phyloP scores from a whole-genome alignment of 1,140 invertebrate species.

The Drosophila rhopaloa region DNA sequence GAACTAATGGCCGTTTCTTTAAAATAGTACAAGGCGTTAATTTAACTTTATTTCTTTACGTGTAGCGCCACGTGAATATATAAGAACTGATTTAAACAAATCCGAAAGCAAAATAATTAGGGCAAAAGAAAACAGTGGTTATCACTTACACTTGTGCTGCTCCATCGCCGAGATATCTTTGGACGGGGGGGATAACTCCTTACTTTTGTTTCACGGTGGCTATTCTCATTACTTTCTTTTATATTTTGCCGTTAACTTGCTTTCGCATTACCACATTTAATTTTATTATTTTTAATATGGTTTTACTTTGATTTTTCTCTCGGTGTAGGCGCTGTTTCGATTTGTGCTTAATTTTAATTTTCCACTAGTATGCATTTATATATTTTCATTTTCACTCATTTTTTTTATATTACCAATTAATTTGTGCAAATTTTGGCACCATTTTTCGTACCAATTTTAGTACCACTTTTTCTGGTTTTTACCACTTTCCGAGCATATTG shows the following conservation, averaged over 20 bases:
- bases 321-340: neutral
- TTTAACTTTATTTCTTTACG: neutral
- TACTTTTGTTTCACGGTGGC: neutral
- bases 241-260: neutral
- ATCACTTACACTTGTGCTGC: neutral
- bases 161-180: constrained; percentile 2
- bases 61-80: neutral
- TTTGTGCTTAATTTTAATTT: neutral
- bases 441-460: neutral
- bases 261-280: neutral
- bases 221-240: neutral
- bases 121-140: no score
- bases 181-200: neutral
- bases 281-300: neutral
- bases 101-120: neutral
- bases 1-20: neutral
- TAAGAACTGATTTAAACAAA: neutral
- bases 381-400: neutral
- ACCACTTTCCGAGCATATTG: no score
- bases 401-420: neutral
- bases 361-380: neutral
- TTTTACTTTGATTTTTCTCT: neutral
- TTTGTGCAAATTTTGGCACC: neutral
- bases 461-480: neutral
- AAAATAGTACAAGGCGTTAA: neutral